Base-by-base conservation (phyloP, 2,888 invertebrate species). In the Eumerus sabulonum region DNA sequence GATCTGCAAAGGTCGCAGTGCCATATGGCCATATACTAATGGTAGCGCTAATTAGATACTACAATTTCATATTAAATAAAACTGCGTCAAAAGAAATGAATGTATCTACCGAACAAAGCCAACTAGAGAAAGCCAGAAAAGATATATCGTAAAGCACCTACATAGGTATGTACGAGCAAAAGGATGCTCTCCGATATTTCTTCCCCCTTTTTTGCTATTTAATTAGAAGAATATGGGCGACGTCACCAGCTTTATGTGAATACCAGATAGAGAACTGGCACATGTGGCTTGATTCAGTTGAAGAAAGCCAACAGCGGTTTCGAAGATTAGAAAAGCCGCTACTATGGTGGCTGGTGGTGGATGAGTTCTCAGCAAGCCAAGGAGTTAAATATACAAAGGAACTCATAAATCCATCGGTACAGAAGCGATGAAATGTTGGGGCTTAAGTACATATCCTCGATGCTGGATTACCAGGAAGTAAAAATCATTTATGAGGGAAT, bases 211-310 rank as follows among this genome's bases (percentile, higher is more conserved):
- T 51, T 72, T 62, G 40, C 38, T 72, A 57, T 72, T 77, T 72
- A 77, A 72, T 77, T 72, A 72, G 71, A 54, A 72, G 57, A 45
- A 42, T 42, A 17, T 40, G 51, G 42, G 40, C 71, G 45, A 54
- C 71, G 67, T 66, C 71, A 51, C 60, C 76, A 77, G 62, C 66
- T 72, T 72, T 77, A 66, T 53, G 66, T 62, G 51, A 51, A 57
- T 48, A 47, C 60, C 66, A 72, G 72, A 60, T 67, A n/a, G n/a
- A n/a, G 62, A 72, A 77, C 72, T 77, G 72, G 76, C 72, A 77
- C 67, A 57, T 77, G 72, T 67, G 76, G 66, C 72, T 77, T 53
- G 66, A 72, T 72, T 72, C 62, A 19, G 72, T 77, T 71, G 56
- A 44, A 53, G 51, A 51, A 47, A 57, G 51, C 66, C 66, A 67